Percentiles rank a stretch among this genome's conserved stretches.
Conservation (phyloP, 2,888 invertebrate species). For the Protodeltote pygarga region DNA sequence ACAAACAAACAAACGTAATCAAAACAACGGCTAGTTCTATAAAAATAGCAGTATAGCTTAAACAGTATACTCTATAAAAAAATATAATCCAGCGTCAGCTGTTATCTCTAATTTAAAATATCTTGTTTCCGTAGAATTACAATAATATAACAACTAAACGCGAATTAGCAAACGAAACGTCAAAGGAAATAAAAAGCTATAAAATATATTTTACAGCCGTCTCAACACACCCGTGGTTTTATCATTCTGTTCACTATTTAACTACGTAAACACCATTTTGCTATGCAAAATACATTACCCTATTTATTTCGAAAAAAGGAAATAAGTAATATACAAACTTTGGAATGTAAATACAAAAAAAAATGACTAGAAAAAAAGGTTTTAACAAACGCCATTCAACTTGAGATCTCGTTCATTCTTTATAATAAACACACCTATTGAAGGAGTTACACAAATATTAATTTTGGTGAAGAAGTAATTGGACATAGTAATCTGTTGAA, state of each 20-base stretch:
- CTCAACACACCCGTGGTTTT: conserved; percentile 66
- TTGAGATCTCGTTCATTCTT: conserved; percentile 72
- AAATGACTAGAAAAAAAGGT: conserved; percentile 82
- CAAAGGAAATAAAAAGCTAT: conserved; percentile 64
- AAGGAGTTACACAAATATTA: conserved; percentile 51
- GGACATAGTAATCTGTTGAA: conserved; percentile 54
- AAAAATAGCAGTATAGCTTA: conserved; percentile 85
- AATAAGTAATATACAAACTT: conserved; percentile 72
- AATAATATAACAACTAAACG: conserved; percentile 73
- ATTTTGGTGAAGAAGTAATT: conserved; percentile 51
- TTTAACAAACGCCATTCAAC: conserved; percentile 61
- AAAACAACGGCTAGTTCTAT: conserved; percentile 79
- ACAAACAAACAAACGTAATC: conserved; percentile 64
- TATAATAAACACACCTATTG: conserved; percentile 53
- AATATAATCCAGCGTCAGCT: conserved; percentile 82
- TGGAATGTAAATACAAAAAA: conserved; percentile 81
- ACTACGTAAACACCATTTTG: conserved; percentile 82
- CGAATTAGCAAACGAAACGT: conserved; percentile 57
- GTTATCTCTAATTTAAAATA: conserved; percentile 81
- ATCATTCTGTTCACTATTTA: conserved; percentile 66
- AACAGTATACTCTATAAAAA: conserved; percentile 84
- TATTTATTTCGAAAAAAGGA: conserved; percentile 70
- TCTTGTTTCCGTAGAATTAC: conserved; percentile 66
- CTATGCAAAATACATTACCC: conserved; percentile 85
- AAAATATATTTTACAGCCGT: conserved; percentile 63